phyloP scores from a whole-genome alignment of 2,888 invertebrate species.

The Trisateles emortualis region DNA sequence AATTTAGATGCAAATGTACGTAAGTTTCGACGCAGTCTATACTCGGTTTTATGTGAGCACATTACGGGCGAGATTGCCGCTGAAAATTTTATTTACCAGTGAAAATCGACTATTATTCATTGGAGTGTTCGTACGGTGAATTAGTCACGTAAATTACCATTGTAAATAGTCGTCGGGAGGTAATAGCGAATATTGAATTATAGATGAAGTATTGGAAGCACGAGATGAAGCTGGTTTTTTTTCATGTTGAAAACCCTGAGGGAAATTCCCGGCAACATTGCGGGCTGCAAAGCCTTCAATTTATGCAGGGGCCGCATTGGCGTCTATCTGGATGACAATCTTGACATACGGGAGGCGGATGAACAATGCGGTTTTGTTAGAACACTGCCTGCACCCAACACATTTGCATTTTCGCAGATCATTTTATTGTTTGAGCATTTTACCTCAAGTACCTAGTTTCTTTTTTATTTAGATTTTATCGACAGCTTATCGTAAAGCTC shows the following conservation, averaged over 20 bases:
- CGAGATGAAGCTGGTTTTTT: constrained; percentile 68
- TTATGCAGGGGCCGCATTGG: constrained; percentile 77
- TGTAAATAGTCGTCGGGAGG: constrained; percentile 66
- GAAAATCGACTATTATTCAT: constrained; percentile 55
- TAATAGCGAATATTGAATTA: constrained; percentile 77
- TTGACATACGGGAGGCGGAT: constrained; percentile 67
- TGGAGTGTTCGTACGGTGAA: constrained; percentile 58
- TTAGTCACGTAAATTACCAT: constrained; percentile 70
- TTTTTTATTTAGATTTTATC: neutral
- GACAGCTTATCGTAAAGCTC: no score
- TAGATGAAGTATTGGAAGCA: constrained; percentile 72
- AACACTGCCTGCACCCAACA: constrained; percentile 33
- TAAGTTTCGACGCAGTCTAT: constrained; percentile 37
- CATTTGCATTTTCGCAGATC: constrained; percentile 36
- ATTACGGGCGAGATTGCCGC: constrained; percentile 41
- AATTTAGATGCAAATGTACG: constrained; percentile 47
- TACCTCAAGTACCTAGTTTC: neutral
- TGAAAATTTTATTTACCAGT: constrained; percentile 54
- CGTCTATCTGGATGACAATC: constrained; percentile 75
- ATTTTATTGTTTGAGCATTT: constrained; percentile 17
- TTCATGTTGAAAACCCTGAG: constrained; percentile 75
- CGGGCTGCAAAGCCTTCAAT: constrained; percentile 78
- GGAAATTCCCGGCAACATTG: constrained; percentile 77
- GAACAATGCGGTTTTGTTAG: constrained; percentile 69
- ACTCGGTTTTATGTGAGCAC: constrained; percentile 34